Conservation (phyloP, 2,888 invertebrate genomes). For the Heliconius sara region DNA sequence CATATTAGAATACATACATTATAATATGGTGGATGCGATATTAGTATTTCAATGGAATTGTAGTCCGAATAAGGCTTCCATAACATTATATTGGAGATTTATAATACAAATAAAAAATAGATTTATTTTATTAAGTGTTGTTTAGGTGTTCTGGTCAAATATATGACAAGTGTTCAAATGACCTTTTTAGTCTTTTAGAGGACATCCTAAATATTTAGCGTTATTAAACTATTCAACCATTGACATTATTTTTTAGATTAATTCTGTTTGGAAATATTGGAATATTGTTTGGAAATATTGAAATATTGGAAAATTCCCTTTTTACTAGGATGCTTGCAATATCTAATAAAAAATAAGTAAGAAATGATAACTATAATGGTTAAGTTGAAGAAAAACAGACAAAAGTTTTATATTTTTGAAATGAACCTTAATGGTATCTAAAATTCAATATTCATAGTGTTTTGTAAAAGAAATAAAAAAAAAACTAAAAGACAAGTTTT, state of each 20-base stretch:
- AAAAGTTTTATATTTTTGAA: too few species aligned
- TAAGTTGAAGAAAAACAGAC: too few species aligned
- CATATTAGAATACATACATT: too few species aligned
- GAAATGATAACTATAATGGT: too few species aligned
- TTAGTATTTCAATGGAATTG: background rate
- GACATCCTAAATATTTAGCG: background rate
- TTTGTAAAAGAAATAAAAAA: background rate
- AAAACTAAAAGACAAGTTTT: constrained; percentile 17
- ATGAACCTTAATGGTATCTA: background rate
- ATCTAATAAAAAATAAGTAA: background rate
- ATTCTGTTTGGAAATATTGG: too few species aligned
- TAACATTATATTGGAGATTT: background rate
- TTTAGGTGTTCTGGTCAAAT: background rate
- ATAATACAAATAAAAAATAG: background rate
- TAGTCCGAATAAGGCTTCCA: background rate
- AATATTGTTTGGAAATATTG: too few species aligned
- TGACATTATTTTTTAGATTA: too few species aligned
- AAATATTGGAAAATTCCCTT: too few species aligned
- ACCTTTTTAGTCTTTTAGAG: background rate
- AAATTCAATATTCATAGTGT: background rate
- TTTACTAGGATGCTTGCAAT: background rate
- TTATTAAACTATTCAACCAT: background rate
- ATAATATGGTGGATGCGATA: background rate
- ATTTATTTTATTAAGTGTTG: background rate
- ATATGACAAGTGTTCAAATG: background rate